Conservation (phyloP, 2,797 vertebrate species). For the Malurus leucopterus region DNA sequence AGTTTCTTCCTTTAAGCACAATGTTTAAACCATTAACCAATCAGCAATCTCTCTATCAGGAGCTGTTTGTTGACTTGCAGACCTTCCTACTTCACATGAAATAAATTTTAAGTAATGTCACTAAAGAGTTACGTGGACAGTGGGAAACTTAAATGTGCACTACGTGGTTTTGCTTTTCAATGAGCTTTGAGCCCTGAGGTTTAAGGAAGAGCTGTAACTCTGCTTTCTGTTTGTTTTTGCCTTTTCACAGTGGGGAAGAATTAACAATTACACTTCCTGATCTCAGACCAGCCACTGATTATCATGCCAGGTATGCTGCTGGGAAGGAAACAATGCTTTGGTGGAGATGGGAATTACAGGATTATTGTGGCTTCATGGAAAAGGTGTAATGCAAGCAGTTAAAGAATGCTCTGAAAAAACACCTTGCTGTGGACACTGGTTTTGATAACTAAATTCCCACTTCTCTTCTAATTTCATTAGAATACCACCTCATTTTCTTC, state of each 20-base stretch:
- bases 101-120: constrained; percentile 56
- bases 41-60: constrained; percentile 49
- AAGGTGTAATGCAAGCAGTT: background rate
- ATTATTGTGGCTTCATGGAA: background rate
- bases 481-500: background rate
- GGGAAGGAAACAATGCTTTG: background rate
- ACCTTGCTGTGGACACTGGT: rapidly evolving
- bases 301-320: constrained; percentile 73
- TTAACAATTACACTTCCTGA: constrained; percentile 72
- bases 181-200: constrained; percentile 16
- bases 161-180: constrained; percentile 45
- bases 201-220: constrained; percentile 1
- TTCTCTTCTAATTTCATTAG: background rate
- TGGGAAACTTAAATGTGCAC: constrained; percentile 49
- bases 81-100: constrained; percentile 47
- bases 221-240: background rate
- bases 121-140: constrained; percentile 47
- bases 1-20: constrained; percentile 57
- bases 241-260: constrained; percentile 70
- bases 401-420: background rate
- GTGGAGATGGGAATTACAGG: background rate
- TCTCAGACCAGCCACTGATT: constrained; percentile 75
- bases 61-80: constrained; percentile 58
- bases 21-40: constrained; percentile 51
- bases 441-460: background rate